Conservation (phyloP, 2,113 vertebrate genomes). For the Neofelis nebulosa region DNA sequence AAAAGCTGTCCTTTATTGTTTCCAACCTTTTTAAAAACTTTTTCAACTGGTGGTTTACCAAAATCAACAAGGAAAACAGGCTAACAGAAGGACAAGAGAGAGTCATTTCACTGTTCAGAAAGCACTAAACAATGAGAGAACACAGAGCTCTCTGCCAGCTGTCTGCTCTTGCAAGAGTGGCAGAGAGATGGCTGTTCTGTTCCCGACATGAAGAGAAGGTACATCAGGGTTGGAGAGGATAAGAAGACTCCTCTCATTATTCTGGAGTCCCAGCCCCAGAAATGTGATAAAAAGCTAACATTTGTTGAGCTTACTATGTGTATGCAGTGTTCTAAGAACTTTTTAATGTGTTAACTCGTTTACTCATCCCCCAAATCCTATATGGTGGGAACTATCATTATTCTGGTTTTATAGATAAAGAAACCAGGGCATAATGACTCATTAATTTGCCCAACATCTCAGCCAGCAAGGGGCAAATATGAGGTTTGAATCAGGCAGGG, state of each 20-base stretch:
- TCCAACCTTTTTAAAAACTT: background rate
- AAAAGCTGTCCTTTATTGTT: background rate
- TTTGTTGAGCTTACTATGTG: background rate
- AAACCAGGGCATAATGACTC: background rate
- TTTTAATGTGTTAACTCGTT: background rate
- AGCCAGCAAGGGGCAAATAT: background rate
- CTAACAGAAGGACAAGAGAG: conserved; percentile 67
- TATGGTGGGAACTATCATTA: background rate
- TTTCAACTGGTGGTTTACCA: conserved; percentile 57
- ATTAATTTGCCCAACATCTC: background rate
- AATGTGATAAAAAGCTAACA: background rate
- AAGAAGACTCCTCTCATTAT: background rate
- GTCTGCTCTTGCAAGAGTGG: conserved; percentile 27
- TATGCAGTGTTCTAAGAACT: background rate
- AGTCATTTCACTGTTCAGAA: conserved; percentile 48
- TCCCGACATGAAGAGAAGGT: conserved; percentile 25
- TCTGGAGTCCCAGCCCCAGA: background rate
- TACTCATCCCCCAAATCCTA: background rate
- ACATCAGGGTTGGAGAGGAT: background rate
- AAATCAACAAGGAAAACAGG: conserved; percentile 60
- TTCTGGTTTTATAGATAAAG: background rate
- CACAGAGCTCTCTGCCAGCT: conserved; percentile 51
- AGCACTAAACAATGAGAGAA: conserved; percentile 41
- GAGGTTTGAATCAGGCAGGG: background rate
- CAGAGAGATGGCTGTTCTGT: conserved; percentile 26